A percentile compares a stretch with the other conserved stretches of the same genome.
phyloP scores from a whole-genome alignment of 2,888 invertebrate species.

The Catonia carolina region DNA sequence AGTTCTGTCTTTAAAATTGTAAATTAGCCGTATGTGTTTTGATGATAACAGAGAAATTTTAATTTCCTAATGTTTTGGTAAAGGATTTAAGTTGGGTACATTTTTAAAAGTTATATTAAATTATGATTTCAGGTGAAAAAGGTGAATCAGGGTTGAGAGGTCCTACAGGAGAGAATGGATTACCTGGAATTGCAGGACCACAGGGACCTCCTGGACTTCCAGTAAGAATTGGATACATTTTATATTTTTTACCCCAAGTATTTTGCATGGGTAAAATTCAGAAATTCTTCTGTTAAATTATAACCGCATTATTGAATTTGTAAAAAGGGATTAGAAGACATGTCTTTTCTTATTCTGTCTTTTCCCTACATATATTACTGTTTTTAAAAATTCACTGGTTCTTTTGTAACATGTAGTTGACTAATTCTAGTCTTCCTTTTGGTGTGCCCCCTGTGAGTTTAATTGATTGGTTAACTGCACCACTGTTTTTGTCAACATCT shows the following conservation, averaged over 20 bases:
- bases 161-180: slow-evolving; percentile 64
- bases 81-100: no score
- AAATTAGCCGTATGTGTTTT: no score
- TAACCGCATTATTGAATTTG: background rate
- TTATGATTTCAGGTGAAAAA: slow-evolving; percentile 54
- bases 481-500: no score
- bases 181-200: slow-evolving; percentile 72
- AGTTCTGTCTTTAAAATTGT: no score
- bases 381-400: no score
- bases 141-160: slow-evolving; percentile 72
- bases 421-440: no score
- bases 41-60: no score
- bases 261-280: background rate
- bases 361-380: slow-evolving; percentile 7
- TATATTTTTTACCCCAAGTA: background rate
- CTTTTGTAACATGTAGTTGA: no score
- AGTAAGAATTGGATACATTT: slow-evolving; percentile 46
- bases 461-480: no score
- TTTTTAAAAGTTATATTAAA: no score
- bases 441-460: no score
- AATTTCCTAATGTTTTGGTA: no score
- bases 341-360: slow-evolving; percentile 11
- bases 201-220: slow-evolving; percentile 82
- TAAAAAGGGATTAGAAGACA: background rate
- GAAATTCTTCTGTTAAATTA: background rate